Evolutionary conservation across 2,888 invertebrate species (phyloP), one percentile per base, ranked within the genome.

Genomic region (Scaptomyza flava): DNA sequence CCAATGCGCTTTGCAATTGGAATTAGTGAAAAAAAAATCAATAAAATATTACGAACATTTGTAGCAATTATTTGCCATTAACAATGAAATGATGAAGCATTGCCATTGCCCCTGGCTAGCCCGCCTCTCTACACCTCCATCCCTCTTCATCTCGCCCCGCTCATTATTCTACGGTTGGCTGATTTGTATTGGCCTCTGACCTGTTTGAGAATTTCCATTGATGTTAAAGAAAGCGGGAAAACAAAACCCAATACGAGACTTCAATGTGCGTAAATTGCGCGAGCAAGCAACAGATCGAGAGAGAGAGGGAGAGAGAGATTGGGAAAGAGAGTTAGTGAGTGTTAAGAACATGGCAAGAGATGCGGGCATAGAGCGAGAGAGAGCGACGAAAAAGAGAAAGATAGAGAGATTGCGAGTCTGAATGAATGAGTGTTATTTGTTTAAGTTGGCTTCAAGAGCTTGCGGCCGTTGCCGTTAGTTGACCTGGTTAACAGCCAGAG

Each of bases 371-470:
- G 33, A 33, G 36, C 17, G 17, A 33, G 38, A 46, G 42, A 56
- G 50, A 34, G 41, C 33, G 38, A 51, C 38, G 48, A 14, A 6
- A 1, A 8, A 33, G 45, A 61, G 63, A 42, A 48, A 42, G 58
- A 23, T 34, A 46, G 41, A 57, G 56, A 63, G 67, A 62, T 68
- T 52, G 52, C 61, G 59, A 61, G 61, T 58, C 58, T 73, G 66
- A 72, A 73, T 83, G 83, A 80, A 77, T 80, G 72, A 80, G 72
- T 79, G 82, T 72, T 87, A 89, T 84, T 84, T 84, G 82, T 81
- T 87, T 81, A 84, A 81, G 74, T 87, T 79, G 77, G 85, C 77
- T 85, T 87, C 89, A 84, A 87, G 89, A 87, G 89, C 77, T 87
- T 81, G 82, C 77, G 79, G 85, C 72, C 62, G 79, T 78, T 69